Conservation (phyloP, 2,888 invertebrate species). For the Temnothorax ravouxi region DNA sequence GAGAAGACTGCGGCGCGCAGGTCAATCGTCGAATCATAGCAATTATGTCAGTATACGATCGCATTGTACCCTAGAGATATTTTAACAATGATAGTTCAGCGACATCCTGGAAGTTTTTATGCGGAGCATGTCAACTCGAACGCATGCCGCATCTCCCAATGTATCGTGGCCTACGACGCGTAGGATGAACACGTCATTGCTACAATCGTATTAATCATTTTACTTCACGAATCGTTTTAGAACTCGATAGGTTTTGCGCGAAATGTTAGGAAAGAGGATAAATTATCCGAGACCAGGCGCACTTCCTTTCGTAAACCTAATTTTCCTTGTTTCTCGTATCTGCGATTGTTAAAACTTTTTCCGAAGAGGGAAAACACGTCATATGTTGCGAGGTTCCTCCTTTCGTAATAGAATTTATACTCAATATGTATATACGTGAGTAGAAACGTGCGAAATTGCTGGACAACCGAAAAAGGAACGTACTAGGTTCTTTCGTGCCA, state of each 20-base stretch:
- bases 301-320: background rate
- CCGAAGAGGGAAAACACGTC: background rate
- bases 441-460: background rate
- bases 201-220: conserved; percentile 2
- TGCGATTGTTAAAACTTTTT: conserved; percentile 4
- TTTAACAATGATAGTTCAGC: conserved; percentile 26
- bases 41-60: conserved; percentile 48
- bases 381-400: background rate
- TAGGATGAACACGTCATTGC: background rate
- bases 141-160: background rate
- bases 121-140: background rate
- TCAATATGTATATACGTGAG: background rate
- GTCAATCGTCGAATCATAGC: conserved; percentile 22
- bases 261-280: conserved; percentile 2
- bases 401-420: conserved; percentile 1
- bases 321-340: background rate
- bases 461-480: background rate
- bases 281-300: background rate
- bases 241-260: background rate
- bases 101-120: conserved; percentile 24
- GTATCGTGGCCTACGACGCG: conserved; percentile 21
- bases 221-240: background rate
- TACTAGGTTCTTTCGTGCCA: background rate
- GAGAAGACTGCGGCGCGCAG: background rate
- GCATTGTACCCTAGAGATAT: conserved; percentile 31